Conservation (phyloP, 2,888 invertebrate species). For the Endotricha flammealis region DNA sequence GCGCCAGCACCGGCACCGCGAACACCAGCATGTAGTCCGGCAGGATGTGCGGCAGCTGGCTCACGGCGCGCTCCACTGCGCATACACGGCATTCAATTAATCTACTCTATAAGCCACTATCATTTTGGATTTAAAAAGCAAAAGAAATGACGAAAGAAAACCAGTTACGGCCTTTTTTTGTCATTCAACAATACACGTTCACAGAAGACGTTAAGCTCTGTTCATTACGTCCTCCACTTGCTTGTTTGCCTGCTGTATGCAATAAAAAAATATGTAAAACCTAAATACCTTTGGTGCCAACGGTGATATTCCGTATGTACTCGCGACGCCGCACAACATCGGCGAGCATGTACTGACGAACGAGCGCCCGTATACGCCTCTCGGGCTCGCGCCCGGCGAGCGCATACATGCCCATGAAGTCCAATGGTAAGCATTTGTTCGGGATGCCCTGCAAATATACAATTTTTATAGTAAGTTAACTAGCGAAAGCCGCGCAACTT, state of each 20-base stretch:
- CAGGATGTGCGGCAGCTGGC: constrained; percentile 91
- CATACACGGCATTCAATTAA: constrained; percentile 6
- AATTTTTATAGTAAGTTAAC: too few relatives aligned
- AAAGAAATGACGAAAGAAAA: neutral
- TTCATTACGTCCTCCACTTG: too few relatives aligned
- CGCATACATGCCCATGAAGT: constrained; percentile 98
- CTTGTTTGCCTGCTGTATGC: too few relatives aligned
- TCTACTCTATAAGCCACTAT: too few relatives aligned
- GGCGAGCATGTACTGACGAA: constrained; percentile 89
- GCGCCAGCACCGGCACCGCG: constrained; percentile 96
- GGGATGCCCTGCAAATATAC: constrained; percentile 83
- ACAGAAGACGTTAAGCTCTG: too few relatives aligned
- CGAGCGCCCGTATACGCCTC: constrained; percentile 81
- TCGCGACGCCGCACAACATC: constrained; percentile 95
- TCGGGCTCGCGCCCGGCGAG: constrained; percentile 93
- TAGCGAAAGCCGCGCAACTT: too few relatives aligned
- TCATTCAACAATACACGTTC: too few relatives aligned
- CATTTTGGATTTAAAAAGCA: too few relatives aligned
- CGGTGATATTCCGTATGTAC: constrained; percentile 90
- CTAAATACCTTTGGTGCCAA: constrained; percentile 81
- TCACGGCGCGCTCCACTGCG: constrained; percentile 82
- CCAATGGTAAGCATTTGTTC: constrained; percentile 93
- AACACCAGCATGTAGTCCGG: constrained; percentile 99
- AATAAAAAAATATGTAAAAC: too few relatives aligned
- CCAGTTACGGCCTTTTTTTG: too few relatives aligned